Evolutionary conservation across 23 tunicate genomes (phyloP).

Genomic region (Phallusia fumigata): DNA sequence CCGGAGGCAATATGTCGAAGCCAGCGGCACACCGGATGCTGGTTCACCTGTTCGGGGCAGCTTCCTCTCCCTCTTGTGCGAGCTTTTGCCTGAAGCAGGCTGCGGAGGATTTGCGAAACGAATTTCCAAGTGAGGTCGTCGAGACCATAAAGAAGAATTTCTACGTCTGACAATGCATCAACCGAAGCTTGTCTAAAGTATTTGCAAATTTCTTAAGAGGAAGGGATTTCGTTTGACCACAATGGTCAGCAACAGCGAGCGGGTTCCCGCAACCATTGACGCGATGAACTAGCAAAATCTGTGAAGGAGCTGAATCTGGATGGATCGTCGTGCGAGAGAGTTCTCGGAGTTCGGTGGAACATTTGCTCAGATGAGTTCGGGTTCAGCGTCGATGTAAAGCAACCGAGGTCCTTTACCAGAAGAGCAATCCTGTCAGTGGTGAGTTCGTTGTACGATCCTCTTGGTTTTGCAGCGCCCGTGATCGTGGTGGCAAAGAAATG

Average conservation of each 20-base stretch:
- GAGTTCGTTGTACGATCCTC: background rate
- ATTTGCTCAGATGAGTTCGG: too few relatives aligned
- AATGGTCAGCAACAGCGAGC: background rate
- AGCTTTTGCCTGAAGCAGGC: background rate
- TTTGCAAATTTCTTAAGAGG: background rate
- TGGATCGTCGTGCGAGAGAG: too few relatives aligned
- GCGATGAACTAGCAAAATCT: too few relatives aligned
- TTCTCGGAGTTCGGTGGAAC: too few relatives aligned
- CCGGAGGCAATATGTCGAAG: background rate
- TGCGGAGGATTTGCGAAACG: background rate
- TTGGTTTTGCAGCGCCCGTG: slow-evolving; percentile 12
- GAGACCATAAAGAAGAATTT: background rate
- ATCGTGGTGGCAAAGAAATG: background rate
- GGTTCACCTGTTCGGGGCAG: too few relatives aligned
- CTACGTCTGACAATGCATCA: slow-evolving; percentile 8
- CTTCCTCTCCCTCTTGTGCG: too few relatives aligned
- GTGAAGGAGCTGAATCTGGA: too few relatives aligned
- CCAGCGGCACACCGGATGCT: slow-evolving; percentile 19
- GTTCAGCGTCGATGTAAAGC: too few relatives aligned
- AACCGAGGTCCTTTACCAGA: background rate
- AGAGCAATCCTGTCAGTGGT: too few relatives aligned
- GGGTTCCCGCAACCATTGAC: background rate
- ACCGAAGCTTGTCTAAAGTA: background rate
- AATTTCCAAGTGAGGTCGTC: background rate
- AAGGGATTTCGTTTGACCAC: too few relatives aligned